Conservation (phyloP, 1,140 invertebrate genomes). For the Danaus melanippus region DNA sequence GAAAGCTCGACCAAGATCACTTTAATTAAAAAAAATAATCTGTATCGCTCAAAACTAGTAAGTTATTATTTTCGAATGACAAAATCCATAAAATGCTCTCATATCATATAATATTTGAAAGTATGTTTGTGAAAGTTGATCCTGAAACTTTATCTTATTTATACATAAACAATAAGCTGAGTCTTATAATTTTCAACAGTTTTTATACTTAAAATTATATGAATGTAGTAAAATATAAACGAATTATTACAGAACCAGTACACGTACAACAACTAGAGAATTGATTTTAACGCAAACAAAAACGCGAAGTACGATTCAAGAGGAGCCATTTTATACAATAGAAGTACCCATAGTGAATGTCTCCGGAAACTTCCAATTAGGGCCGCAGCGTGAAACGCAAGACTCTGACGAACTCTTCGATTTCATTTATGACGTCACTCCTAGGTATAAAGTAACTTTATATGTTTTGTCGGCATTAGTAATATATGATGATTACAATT, state of each 20-base stretch:
- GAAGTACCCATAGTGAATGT: constrained; percentile 51
- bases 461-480: neutral
- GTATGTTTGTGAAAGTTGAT: no score
- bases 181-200: no score
- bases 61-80: no score
- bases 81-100: no score
- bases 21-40: constrained; percentile 7
- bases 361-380: constrained; percentile 35
- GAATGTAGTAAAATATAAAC: no score
- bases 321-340: constrained; percentile 29
- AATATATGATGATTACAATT: no score
- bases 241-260: constrained; percentile 1
- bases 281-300: constrained; percentile 6
- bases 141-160: no score
- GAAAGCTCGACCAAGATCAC: neutral
- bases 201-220: no score
- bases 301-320: constrained; percentile 8
- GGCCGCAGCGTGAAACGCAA: constrained; percentile 7
- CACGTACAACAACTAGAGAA: constrained; percentile 2
- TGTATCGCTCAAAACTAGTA: no score
- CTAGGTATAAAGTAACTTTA: constrained; percentile 20
- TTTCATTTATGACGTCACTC: constrained; percentile 39
- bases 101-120: no score
- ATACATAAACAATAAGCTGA: no score
- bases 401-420: constrained; percentile 40